A percentile compares a stretch with the other conserved stretches of the same genome.
Conservation (phyloP, 2,888 invertebrate genomes). For the Nebria brevicollis region DNA sequence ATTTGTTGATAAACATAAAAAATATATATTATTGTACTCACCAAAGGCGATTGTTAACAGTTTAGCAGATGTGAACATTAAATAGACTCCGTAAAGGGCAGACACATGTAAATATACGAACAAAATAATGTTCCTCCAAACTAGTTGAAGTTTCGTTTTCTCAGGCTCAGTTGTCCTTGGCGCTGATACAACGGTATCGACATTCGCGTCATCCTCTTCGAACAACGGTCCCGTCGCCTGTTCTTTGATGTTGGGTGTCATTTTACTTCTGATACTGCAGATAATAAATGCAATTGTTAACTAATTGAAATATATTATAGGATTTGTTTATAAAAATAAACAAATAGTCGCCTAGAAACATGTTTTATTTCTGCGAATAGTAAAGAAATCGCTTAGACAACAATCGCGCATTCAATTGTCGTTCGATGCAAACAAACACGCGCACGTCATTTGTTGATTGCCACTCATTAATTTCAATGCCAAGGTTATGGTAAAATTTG, state of each 20-base stretch:
- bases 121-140: conserved; percentile 86
- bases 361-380: no score
- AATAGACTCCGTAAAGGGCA: conserved; percentile 79
- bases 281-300: neutral
- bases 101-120: conserved; percentile 80
- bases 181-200: conserved; percentile 51
- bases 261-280: conserved; percentile 47
- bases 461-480: no score
- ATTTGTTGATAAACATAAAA: neutral
- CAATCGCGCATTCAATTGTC: no score
- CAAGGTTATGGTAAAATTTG: no score
- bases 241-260: conserved; percentile 59
- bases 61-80: conserved; percentile 79
- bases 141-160: conserved; percentile 69
- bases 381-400: no score
- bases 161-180: conserved; percentile 60
- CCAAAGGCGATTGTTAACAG: conserved; percentile 77
- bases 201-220: conserved; percentile 72
- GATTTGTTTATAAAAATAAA: neutral
- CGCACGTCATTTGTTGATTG: no score
- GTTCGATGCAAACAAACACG: no score
- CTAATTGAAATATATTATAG: neutral
- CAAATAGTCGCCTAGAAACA: neutral
- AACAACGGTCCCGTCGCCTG: conserved; percentile 70
- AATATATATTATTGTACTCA: conserved; percentile 63